A percentile compares a stretch with the other conserved stretches of the same genome.
Conservation (phyloP, 2,113 vertebrate species). For the Oceanites oceanicus region DNA sequence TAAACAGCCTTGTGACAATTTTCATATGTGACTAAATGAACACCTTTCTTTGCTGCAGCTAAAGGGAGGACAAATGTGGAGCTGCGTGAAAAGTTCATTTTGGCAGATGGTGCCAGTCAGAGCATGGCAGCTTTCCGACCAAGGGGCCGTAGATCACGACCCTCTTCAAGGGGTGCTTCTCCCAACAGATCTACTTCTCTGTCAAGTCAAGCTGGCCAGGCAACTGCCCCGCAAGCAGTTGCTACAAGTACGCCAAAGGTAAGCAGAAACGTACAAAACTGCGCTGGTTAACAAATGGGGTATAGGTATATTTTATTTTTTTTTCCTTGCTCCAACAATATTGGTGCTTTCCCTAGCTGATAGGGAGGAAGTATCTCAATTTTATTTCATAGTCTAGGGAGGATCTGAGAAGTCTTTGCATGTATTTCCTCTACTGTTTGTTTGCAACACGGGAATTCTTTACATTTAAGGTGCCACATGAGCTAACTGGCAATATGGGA, state of each 20-base stretch:
- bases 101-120: constrained; percentile 93
- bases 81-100: constrained; percentile 95
- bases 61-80: constrained; percentile 98
- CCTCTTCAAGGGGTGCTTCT: constrained; percentile 91
- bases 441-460: neutral
- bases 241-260: constrained; percentile 87
- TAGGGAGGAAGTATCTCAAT: neutral
- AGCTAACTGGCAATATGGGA: neutral
- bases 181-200: constrained; percentile 90
- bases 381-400: neutral
- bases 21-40: neutral
- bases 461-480: neutral
- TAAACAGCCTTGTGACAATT: neutral
- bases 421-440: neutral
- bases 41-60: constrained; percentile 73
- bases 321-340: neutral
- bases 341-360: neutral
- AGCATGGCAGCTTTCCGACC: constrained; percentile 95
- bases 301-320: neutral
- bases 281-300: neutral
- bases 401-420: neutral
- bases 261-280: neutral
- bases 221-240: constrained; percentile 71
- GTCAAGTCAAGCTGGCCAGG: constrained; percentile 86
- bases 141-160: constrained; percentile 89